A percentile compares a stretch with the other conserved stretches of the same genome.
Evolutionary conservation across 2,797 vertebrate species (phyloP).

Genomic region (Anolis apletophallus): DNA sequence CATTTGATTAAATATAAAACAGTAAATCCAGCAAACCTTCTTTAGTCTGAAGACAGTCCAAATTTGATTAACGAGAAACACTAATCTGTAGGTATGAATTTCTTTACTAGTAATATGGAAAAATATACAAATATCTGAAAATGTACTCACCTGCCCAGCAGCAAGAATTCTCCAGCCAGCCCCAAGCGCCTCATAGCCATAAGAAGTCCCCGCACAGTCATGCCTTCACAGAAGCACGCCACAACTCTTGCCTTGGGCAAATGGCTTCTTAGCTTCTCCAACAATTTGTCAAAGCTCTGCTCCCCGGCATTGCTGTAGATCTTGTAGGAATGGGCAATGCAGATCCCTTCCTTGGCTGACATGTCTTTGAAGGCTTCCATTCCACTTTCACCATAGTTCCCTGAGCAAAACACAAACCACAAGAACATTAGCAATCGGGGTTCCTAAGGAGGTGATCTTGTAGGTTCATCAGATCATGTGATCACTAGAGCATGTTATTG

Average conservation of each 20-base stretch:
- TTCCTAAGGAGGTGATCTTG: neutral
- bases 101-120: neutral
- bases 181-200: conserved; percentile 96
- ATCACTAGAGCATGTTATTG: no score
- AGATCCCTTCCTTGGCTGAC: conserved; percentile 96
- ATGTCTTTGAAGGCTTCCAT: conserved; percentile 99
- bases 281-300: conserved; percentile 93
- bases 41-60: neutral
- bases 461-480: neutral
- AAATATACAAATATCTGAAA: neutral
- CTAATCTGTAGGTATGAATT: accelerated
- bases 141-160: conserved; percentile 93
- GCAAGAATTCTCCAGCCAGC: conserved; percentile 91
- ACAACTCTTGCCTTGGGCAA: conserved; percentile 97
- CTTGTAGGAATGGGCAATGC: conserved; percentile 98
- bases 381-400: conserved; percentile 98
- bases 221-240: conserved; percentile 97
- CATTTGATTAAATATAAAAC: neutral
- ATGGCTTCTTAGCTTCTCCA: conserved; percentile 89
- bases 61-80: neutral
- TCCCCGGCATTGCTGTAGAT: conserved; percentile 98
- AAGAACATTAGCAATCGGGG: accelerated
- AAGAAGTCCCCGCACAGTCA: conserved; percentile 95
- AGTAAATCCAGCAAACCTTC: neutral
- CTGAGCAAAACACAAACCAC: conserved; percentile 71